These are phyloP conservation scores for Tetragnatha montana DNA, from an alignment of 2,888 invertebrate species.

Conservation along the genomic window DNA sequence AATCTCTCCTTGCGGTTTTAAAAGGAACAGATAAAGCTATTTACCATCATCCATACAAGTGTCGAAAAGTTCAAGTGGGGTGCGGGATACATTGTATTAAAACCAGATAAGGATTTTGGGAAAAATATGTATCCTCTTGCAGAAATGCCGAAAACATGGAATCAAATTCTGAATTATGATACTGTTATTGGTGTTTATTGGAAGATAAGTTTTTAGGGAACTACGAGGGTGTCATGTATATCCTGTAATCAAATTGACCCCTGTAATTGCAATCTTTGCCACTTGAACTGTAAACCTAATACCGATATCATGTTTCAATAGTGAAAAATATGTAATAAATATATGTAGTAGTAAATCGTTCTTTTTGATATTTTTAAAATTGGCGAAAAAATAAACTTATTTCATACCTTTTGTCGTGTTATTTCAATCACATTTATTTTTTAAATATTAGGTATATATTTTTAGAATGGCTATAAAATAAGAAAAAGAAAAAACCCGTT, in stretches of 20 bases:
- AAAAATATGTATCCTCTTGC: not conserved
- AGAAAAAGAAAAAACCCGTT: too few relatives aligned
- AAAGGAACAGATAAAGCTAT: constrained; percentile 1
- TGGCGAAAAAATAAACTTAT: too few relatives aligned
- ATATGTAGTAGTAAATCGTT: too few relatives aligned
- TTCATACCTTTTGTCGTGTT: too few relatives aligned
- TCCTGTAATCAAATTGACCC: not conserved
- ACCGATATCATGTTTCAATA: too few relatives aligned
- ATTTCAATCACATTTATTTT: too few relatives aligned
- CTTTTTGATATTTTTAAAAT: too few relatives aligned
- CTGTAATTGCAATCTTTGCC: too few relatives aligned
- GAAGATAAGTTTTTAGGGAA: not conserved
- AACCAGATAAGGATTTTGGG: not conserved
- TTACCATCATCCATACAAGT: constrained; percentile 16
- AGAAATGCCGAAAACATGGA: not conserved
- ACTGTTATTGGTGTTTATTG: not conserved
- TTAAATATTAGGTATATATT: too few relatives aligned
- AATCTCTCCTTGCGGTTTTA: not conserved
- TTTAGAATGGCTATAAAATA: too few relatives aligned
- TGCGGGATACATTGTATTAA: constrained; percentile 28
- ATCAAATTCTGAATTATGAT: not conserved
- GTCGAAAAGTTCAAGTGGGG: constrained; percentile 32
- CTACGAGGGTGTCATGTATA: not conserved
- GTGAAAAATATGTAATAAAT: too few relatives aligned
- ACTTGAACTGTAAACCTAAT: too few relatives aligned